These are phyloP conservation scores for Enteromius unitaeniatus DNA, from an alignment of 2,797 vertebrate species.

Conservation along the genomic window DNA sequence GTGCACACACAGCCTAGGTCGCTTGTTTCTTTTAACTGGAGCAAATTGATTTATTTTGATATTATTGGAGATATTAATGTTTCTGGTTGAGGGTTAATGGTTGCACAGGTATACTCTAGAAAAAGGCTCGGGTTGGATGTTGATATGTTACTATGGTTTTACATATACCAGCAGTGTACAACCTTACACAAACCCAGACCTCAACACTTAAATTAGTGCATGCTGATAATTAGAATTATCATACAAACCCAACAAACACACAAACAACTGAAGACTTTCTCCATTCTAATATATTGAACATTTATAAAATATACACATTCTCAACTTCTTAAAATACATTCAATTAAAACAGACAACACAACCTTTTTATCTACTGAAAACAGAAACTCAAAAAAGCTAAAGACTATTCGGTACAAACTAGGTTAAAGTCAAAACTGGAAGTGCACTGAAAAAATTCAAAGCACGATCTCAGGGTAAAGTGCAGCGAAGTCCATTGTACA, in stretches of 20 bases:
- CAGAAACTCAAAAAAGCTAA: background rate
- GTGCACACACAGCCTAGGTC: background rate
- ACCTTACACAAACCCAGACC: background rate
- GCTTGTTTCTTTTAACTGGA: background rate
- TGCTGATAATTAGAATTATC: background rate
- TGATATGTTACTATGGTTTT: background rate
- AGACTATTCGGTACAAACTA: background rate
- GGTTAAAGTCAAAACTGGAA: background rate
- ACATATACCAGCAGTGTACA: background rate
- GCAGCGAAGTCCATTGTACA: background rate
- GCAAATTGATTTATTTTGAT: background rate
- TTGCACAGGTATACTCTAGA: background rate
- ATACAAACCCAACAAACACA: background rate
- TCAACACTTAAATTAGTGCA: background rate
- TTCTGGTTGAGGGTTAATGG: background rate
- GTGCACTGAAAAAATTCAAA: background rate
- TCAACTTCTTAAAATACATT: background rate
- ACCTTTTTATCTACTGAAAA: background rate
- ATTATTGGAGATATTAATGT: background rate
- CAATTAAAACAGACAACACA: background rate
- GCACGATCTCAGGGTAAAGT: background rate
- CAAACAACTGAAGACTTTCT: background rate
- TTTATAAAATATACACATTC: too few species aligned
- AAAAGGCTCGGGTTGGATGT: background rate
- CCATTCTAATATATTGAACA: background rate